A percentile compares a stretch with the other conserved stretches of the same genome.
These are phyloP conservation scores for Cyanoramphus novaezelandiae DNA, from an alignment of 2,113 vertebrate species.

Conservation along the genomic window DNA sequence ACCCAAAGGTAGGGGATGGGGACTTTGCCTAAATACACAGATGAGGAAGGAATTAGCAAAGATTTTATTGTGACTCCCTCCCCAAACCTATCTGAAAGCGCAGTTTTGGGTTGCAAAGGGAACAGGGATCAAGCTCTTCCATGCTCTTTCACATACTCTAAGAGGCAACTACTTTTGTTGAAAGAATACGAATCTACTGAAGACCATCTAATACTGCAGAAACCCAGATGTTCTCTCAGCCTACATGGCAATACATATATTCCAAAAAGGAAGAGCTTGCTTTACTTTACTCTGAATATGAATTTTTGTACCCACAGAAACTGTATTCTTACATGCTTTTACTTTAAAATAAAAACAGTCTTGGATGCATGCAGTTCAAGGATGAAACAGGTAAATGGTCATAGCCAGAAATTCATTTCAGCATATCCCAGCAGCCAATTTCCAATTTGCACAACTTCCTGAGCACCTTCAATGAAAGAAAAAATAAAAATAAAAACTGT, in stretches of 20 bases:
- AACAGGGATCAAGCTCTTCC: fast-evolving
- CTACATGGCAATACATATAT: constrained; percentile 4
- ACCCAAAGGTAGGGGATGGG: not conserved
- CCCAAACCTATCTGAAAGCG: not conserved
- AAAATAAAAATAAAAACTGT: not conserved
- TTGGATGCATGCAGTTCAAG: not conserved
- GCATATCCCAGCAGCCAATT: not conserved
- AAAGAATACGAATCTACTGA: not conserved
- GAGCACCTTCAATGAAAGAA: not conserved
- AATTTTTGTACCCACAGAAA: not conserved
- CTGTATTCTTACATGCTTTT: not conserved
- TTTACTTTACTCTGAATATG: not conserved
- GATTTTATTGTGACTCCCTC: not conserved
- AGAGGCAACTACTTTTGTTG: not conserved
- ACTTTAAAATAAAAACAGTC: not conserved
- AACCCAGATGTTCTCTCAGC: not conserved
- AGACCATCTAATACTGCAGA: not conserved
- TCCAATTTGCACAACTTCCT: not conserved
- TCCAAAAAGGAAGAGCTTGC: not conserved
- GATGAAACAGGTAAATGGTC: constrained; percentile 23
- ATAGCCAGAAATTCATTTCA: not conserved
- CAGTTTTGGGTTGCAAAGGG: not conserved
- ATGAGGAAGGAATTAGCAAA: not conserved
- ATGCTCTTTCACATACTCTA: not conserved
- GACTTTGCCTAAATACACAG: not conserved